Conservation (phyloP, 2,888 invertebrate species). For the Lamellibrachia satsuma region DNA sequence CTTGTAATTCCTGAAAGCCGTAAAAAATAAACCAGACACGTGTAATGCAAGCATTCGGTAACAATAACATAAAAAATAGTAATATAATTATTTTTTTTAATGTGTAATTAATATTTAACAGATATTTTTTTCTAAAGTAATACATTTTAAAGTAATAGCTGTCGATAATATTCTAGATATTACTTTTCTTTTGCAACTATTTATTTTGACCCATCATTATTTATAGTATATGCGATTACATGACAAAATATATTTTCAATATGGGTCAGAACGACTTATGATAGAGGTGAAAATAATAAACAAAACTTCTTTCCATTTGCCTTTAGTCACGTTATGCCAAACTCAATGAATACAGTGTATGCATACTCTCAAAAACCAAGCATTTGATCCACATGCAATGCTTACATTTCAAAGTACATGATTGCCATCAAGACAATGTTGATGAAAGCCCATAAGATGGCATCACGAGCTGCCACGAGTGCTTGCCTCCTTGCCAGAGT, state of each 20-base stretch:
- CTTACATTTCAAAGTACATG: background rate
- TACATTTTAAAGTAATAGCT: no score
- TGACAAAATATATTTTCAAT: no score
- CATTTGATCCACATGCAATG: background rate
- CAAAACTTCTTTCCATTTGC: no score
- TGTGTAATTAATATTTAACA: background rate
- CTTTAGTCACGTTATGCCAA: no score
- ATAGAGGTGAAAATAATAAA: no score
- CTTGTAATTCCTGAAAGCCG: background rate
- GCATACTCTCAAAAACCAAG: no score
- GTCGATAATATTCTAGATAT: no score
- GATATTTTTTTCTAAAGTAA: background rate
- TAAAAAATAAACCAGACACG: background rate
- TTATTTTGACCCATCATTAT: no score
- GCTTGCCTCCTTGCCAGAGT: constrained; percentile 5
- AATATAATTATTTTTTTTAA: background rate
- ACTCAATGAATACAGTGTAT: no score
- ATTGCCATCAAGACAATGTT: background rate
- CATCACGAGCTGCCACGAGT: background rate
- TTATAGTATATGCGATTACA: no score
- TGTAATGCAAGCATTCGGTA: background rate
- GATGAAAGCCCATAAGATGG: background rate
- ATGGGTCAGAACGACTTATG: no score
- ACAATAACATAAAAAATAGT: background rate
- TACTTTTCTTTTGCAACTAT: no score